Conservation (phyloP, 2,888 invertebrate species). For the Mermis nigrescens region DNA sequence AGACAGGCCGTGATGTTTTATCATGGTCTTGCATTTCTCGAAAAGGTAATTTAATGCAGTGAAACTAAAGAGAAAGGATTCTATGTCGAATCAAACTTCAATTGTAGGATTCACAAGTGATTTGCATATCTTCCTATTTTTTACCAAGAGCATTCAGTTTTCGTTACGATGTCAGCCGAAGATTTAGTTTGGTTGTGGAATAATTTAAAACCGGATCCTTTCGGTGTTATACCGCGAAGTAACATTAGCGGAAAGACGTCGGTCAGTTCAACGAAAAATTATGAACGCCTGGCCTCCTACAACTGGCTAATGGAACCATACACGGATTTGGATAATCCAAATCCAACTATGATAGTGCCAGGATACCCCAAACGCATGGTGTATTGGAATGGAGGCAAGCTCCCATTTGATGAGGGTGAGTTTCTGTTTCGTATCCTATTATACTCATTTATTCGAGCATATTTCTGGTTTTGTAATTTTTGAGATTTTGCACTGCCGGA, state of each 20-base stretch:
- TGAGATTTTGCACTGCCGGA: no score
- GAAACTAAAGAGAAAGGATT: no score
- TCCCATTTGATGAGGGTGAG: constrained; percentile 27
- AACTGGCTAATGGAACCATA: constrained; percentile 21
- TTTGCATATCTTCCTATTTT: no score
- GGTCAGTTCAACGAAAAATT: constrained; percentile 25
- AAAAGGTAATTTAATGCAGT: no score
- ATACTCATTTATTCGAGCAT: no score
- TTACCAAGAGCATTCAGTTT: no score
- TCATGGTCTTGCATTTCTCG: no score
- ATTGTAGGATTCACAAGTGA: no score
- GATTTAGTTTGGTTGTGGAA: constrained; percentile 25
- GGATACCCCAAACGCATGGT: constrained; percentile 4
- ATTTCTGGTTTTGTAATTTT: no score
- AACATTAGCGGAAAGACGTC: constrained; percentile 25
- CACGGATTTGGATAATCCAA: neutral
- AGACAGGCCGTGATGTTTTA: no score
- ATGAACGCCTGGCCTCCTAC: constrained; percentile 28
- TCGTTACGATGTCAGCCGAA: constrained; percentile 2
- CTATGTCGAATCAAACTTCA: no score
- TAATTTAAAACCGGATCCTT: constrained; percentile 28
- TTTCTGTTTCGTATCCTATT: no score
- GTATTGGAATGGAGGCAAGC: constrained; percentile 27
- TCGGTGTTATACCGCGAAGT: constrained; percentile 26
- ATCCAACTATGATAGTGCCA: constrained; percentile 2